phyloP scores from a whole-genome alignment of 2,113 vertebrate species.

The Melanocharis versteri region DNA sequence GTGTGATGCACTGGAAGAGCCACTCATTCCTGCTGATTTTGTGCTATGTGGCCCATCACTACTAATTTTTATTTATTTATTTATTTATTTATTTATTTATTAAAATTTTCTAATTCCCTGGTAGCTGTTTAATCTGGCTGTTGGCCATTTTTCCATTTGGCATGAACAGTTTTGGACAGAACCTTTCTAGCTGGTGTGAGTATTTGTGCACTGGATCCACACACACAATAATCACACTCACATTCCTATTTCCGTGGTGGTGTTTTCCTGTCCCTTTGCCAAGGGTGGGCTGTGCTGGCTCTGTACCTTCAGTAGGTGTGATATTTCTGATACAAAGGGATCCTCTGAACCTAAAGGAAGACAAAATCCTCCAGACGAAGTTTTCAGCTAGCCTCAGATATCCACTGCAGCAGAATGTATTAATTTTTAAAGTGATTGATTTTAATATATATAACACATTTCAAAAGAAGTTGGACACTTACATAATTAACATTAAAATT shows the following conservation, averaged over 20 bases:
- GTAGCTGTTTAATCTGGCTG: neutral
- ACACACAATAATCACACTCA: neutral
- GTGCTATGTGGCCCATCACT: neutral
- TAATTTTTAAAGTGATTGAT: neutral
- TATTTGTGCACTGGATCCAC: neutral
- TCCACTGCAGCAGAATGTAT: neutral
- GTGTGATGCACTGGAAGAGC: neutral
- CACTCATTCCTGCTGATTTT: neutral
- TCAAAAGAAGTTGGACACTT: neutral
- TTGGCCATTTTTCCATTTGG: neutral
- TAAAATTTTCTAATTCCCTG: neutral
- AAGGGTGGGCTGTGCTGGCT: neutral
- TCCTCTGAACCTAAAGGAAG: neutral
- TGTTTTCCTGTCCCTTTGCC: neutral
- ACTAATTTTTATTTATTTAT: fast-evolving
- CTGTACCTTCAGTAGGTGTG: neutral
- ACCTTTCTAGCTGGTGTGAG: neutral
- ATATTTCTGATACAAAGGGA: too few relatives aligned
- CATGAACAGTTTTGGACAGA: neutral
- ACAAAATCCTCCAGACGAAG: neutral
- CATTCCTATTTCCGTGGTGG: fast-evolving
- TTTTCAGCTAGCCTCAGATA: neutral
- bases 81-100: neutral
- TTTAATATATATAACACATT: neutral
- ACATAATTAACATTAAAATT: neutral